Evolutionary conservation across 2,888 invertebrate species (phyloP).

Genomic region (Amblyjoppa fuscipennis): DNA sequence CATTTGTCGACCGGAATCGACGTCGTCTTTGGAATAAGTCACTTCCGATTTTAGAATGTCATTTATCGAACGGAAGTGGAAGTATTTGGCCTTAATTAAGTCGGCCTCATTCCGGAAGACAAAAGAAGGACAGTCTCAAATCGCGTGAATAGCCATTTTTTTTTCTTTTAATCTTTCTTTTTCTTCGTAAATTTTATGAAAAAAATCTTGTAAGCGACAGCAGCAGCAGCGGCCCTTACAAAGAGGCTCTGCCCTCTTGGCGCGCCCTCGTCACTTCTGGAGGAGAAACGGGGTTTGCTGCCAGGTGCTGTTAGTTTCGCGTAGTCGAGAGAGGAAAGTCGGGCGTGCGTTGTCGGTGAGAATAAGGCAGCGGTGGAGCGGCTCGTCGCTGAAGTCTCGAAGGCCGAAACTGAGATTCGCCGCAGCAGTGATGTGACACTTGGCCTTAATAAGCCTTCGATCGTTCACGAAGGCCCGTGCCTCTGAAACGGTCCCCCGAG

Average conservation of each 20-base stretch:
- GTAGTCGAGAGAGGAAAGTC: slow-evolving; percentile 28
- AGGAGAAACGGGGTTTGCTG: slow-evolving; percentile 20
- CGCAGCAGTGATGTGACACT: slow-evolving; percentile 77
- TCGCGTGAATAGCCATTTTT: background rate
- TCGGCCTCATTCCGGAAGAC: slow-evolving; percentile 22
- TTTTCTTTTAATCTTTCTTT: background rate
- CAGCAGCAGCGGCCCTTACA: background rate
- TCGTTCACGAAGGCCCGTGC: slow-evolving; percentile 70
- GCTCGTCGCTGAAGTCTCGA: slow-evolving; percentile 56
- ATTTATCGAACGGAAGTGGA: too few relatives aligned
- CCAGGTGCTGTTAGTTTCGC: slow-evolving; percentile 31
- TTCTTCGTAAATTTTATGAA: slow-evolving; percentile 48
- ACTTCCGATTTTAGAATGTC: too few relatives aligned
- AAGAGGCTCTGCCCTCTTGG: slow-evolving; percentile 6
- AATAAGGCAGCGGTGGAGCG: slow-evolving; percentile 30
- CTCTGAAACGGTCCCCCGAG: slow-evolving; percentile 32
- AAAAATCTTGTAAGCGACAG: slow-evolving; percentile 3
- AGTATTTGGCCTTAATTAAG: background rate
- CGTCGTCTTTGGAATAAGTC: too few relatives aligned
- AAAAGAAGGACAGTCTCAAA: background rate
- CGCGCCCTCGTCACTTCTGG: slow-evolving; percentile 15
- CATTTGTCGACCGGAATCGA: too few relatives aligned
- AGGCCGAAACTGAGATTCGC: slow-evolving; percentile 69
- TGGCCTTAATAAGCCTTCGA: slow-evolving; percentile 83
- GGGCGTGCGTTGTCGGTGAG: slow-evolving; percentile 12